These are phyloP conservation scores for Odontesthes bonariensis DNA, from an alignment of 2,113 vertebrate species.

Conservation along the genomic window DNA sequence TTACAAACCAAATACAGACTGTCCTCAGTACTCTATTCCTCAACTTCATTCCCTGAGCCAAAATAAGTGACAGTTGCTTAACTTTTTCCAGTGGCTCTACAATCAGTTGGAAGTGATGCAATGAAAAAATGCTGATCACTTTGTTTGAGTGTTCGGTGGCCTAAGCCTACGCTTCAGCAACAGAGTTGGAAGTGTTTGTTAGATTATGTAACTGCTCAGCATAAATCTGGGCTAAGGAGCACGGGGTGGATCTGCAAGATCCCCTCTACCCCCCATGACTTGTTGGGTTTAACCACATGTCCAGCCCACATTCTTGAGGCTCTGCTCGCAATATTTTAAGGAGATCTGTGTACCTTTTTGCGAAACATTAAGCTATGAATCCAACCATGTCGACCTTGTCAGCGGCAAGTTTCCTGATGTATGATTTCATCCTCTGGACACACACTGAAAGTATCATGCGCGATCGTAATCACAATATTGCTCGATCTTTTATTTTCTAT, in stretches of 20 bases:
- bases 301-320: constrained; percentile 71
- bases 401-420: background rate
- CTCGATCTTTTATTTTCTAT: constrained; percentile 65
- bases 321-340: constrained; percentile 46
- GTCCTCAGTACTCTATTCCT: background rate
- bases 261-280: constrained; percentile 63
- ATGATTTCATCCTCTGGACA: constrained; percentile 20
- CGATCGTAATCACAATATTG: constrained; percentile 54
- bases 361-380: constrained; percentile 45
- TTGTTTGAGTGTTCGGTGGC: constrained; percentile 36
- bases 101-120: constrained; percentile 48
- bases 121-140: constrained; percentile 42
- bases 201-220: constrained; percentile 77
- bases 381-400: constrained; percentile 47
- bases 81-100: constrained; percentile 21
- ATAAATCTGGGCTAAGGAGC: constrained; percentile 65
- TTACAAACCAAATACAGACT: constrained; percentile 2
- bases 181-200: constrained; percentile 74
- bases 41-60: constrained; percentile 3
- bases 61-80: constrained; percentile 15
- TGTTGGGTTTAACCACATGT: constrained; percentile 58
- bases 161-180: constrained; percentile 54
- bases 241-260: constrained; percentile 54
- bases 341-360: constrained; percentile 57
- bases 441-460: constrained; percentile 30